phyloP scores from a whole-genome alignment of 2,797 vertebrate species.

The Esox masquinongy region DNA sequence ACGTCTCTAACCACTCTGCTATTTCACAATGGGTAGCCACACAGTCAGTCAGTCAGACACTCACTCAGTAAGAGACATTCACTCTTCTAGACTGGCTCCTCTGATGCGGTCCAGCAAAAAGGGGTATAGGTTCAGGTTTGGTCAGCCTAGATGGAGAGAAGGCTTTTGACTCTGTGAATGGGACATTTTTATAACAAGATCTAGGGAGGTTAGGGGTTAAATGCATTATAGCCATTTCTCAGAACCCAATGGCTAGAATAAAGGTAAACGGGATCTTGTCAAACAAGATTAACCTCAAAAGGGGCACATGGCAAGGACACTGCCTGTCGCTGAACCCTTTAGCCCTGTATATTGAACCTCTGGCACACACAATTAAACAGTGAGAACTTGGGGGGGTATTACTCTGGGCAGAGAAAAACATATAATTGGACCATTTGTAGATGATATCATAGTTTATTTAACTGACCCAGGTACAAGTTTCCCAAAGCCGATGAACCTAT shows the following conservation, averaged over 20 bases:
- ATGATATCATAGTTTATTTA: conserved; percentile 18
- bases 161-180: conserved; percentile 19
- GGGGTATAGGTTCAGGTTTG: neutral
- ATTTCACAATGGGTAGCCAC: no score
- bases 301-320: neutral
- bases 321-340: conserved; percentile 11
- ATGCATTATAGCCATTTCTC: conserved; percentile 15
- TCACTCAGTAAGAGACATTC: no score
- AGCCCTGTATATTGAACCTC: conserved; percentile 16
- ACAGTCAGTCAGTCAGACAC: no score
- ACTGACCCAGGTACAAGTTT: conserved; percentile 5
- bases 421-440: conserved; percentile 19
- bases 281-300: neutral
- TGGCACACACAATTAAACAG: conserved; percentile 21
- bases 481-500: conserved; percentile 7
- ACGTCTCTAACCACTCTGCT: no score
- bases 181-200: conserved; percentile 14
- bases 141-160: conserved; percentile 28
- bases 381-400: neutral
- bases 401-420: conserved; percentile 11
- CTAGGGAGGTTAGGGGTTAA: conserved; percentile 15
- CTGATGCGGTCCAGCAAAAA: no score
- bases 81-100: no score
- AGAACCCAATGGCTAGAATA: conserved; percentile 12
- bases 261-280: conserved; percentile 24